Base-by-base conservation (phyloP, 1,140 invertebrate species). In the Augochlora pura region DNA sequence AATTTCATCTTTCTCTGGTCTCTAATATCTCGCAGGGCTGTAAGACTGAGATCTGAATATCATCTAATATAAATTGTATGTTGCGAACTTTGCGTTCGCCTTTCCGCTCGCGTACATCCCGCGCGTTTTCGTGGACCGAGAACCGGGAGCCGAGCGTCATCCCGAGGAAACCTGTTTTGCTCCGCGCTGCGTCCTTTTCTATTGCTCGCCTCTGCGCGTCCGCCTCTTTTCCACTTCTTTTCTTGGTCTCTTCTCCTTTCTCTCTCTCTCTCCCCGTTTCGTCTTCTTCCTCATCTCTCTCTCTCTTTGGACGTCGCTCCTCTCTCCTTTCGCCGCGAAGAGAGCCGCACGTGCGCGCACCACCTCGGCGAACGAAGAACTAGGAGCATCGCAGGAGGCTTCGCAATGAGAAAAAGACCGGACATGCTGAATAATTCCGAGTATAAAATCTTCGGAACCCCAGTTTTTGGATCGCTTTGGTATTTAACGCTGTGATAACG, bases 121-220 rank as follows among this genome's bases (percentile, higher is more conserved):
- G 63, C n/a, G 52, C 80, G 67, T 73, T 49, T 70, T 83, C 83
- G 60, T 84, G 73, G 65, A 77, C 62, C 83, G 62, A 66, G 66
- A 57, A 49, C 38, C 68, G 64, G 74, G 78, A 68, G 59, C 82
- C 42, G 64, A 38, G 64, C 52, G 18, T 76, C 57, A 23, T 57
- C 59, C n/a, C 46, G 18, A 63, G 38, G 57, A 86, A 86, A 86
- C 85, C 85, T 77, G 85, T 86, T 86, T 83, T 69, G 67, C 57
- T 46, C 27, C 84, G 72, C 27, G 23, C 38, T 25, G 23, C 49
- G 21, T 64, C 64, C 66, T 63, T 79, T 49, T 74, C 62, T 68
- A n/a, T 32, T 32, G 1, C 32, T 2, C 32, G 32, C 32, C 32
- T 32, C 32, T 1, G 1, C 32, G 32, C 32, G 4, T 32, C 32